Base-by-base conservation (phyloP, 2,888 invertebrate genomes). In the Drosophila basisetae region DNA sequence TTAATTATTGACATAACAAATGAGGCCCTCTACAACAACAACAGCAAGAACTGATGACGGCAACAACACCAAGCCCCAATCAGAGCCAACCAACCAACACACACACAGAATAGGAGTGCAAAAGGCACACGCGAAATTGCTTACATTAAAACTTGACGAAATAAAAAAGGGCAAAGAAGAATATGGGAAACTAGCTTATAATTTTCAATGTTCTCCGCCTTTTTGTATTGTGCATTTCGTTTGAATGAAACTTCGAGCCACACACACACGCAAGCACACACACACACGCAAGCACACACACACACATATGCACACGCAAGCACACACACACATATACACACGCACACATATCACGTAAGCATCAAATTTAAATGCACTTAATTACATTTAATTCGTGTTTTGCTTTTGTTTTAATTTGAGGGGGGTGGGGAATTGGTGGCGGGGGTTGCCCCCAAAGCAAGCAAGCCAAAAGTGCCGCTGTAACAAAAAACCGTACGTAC, bases 1-100 rank as follows among this genome's bases (percentile, higher is more conserved):
- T 83, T 87, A 88, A 88, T 87, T 87, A 87, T 87, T 87, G 87
- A 87, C 87, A 87, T 87, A 87, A 87, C 87, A 87, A 87, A 85
- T 80, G 80, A 68, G 76, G 73, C 63, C 53, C 62, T 58, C 11
- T 47, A 25, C 47, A 47, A 43, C 53, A 63, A 59, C 60, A 81
- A 68, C 58, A 68, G 22, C 55, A 55, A 30, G 63, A 69, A 56
- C 72, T 74, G 89, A 83, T 89, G 89, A 89, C 85, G 84, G 77
- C 89, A 85, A 79, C 81, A 81, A 78, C 71, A 71, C 53, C 74
- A 68, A 68, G 58, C 56, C 56, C 81, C 72, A 78, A 80, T 80
- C 78, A 69, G 63, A 80, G 37, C 52, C 52, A 60, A 60, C 63
- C 73, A 68, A 56, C 58, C 30, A 31, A 53, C 37, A 66, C 41